These are phyloP conservation scores for Oceanodroma tethys DNA, from an alignment of 2,113 vertebrate genomes.

Conservation along the genomic window DNA sequence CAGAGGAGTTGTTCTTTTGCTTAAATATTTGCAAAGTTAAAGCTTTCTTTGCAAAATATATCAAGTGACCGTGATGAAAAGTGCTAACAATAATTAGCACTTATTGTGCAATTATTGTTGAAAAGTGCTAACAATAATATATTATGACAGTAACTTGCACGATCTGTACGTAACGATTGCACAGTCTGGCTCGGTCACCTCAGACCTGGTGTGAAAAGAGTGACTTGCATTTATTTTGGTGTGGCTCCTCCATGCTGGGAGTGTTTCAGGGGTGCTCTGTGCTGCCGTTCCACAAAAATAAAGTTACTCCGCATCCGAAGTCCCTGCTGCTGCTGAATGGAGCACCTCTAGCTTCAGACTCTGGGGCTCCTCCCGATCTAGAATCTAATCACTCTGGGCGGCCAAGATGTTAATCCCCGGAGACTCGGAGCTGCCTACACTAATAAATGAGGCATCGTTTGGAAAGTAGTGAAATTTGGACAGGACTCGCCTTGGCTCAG, in stretches of 20 bases:
- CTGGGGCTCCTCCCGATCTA: not conserved
- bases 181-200: accelerated
- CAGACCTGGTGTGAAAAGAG: not conserved
- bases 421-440: not conserved
- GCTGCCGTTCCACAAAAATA: not conserved
- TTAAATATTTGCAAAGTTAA: not conserved
- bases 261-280: not conserved
- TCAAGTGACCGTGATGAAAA: accelerated
- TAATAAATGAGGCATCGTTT: conserved; percentile 65
- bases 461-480: conserved; percentile 61
- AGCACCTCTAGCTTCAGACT: not conserved
- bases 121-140: not conserved
- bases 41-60: not conserved
- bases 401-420: not conserved
- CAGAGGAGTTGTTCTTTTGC: not conserved
- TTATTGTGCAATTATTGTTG: not conserved
- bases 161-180: accelerated
- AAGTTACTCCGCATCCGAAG: not conserved
- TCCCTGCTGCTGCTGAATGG: not conserved
- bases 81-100: not conserved
- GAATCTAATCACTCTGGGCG: not conserved
- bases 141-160: accelerated
- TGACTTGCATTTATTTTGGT: not conserved
- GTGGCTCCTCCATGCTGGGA: accelerated
- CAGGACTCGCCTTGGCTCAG: conserved; percentile 41